A percentile compares a stretch with the other conserved stretches of the same genome.
phyloP scores from a whole-genome alignment of 2,888 invertebrate genomes.

The Toxonevra muliebris region DNA sequence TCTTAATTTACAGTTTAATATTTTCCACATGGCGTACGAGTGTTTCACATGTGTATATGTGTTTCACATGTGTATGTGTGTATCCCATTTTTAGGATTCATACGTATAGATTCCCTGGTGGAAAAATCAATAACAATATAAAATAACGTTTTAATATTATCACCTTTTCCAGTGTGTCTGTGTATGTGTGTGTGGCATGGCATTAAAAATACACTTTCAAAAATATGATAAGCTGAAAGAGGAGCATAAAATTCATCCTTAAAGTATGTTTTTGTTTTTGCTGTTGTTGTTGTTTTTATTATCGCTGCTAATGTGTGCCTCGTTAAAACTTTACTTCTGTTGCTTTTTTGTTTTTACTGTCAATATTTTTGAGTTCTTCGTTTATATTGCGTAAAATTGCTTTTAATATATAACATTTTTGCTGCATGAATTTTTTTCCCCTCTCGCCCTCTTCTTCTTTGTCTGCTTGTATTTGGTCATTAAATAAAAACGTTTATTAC shows the following conservation, averaged over 20 bases:
- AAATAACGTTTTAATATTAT: constrained; percentile 10
- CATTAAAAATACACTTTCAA: no score
- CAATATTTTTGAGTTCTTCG: constrained; percentile 2
- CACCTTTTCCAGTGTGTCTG: background rate
- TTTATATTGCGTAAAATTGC: constrained; percentile 3
- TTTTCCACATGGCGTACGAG: no score
- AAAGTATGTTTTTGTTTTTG: background rate
- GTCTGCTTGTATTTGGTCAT: background rate
- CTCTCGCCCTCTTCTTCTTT: background rate
- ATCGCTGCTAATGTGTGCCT: background rate
- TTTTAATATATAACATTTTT: background rate
- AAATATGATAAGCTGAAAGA: no score
- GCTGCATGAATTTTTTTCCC: background rate
- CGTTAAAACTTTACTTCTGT: background rate
- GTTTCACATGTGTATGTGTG: no score
- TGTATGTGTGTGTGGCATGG: no score
- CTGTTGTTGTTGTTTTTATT: background rate
- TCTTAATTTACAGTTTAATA: no score
- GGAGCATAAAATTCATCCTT: no score
- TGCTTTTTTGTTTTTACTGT: background rate
- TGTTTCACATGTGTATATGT: no score
- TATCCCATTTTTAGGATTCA: no score
- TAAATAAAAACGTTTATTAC: constrained; percentile 52
- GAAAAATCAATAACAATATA: constrained; percentile 11
- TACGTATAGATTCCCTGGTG: no score